These are phyloP conservation scores for Dolichallabes microphthalmus DNA, from an alignment of 2,113 vertebrate species.

Conservation along the genomic window DNA sequence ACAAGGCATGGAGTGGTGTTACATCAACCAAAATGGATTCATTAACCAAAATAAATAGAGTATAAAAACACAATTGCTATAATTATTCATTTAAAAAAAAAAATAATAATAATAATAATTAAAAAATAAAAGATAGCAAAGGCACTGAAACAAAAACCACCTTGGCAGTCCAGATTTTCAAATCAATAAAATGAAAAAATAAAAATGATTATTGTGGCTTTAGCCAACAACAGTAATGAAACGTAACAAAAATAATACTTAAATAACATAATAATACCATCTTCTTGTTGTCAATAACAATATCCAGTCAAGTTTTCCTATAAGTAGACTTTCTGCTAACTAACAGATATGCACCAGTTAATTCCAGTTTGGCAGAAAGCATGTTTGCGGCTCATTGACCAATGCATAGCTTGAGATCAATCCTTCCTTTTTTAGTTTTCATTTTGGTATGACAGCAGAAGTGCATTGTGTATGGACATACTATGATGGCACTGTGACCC, in stretches of 20 bases:
- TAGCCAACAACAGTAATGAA: constrained; percentile 69
- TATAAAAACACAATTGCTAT: constrained; percentile 90
- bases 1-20: constrained; percentile 58
- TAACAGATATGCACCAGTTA: constrained; percentile 74
- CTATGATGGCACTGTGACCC: constrained; percentile 25
- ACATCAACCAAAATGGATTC: constrained; percentile 84
- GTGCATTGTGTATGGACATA: constrained; percentile 1
- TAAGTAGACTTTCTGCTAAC: constrained; percentile 77
- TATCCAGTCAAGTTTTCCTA: constrained; percentile 98
- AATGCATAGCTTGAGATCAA: constrained; percentile 39
- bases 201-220: constrained; percentile 72
- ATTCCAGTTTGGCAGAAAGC: constrained; percentile 96
- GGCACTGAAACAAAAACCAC: constrained; percentile 69
- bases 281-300: constrained; percentile 76
- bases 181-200: constrained; percentile 51
- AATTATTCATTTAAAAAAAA: constrained; percentile 82
- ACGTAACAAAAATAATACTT: constrained; percentile 84
- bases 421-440: constrained; percentile 48
- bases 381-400: constrained; percentile 58
- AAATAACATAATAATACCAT: constrained; percentile 80
- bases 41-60: constrained; percentile 94
- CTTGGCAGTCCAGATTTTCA: constrained; percentile 73
- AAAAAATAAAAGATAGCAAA: constrained; percentile 72
- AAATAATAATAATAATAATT: background rate
- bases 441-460: constrained; percentile 51